Percentiles rank a stretch among this genome's conserved stretches.
Conservation (phyloP, 2,113 vertebrate genomes). For the Sceloporus undulatus region DNA sequence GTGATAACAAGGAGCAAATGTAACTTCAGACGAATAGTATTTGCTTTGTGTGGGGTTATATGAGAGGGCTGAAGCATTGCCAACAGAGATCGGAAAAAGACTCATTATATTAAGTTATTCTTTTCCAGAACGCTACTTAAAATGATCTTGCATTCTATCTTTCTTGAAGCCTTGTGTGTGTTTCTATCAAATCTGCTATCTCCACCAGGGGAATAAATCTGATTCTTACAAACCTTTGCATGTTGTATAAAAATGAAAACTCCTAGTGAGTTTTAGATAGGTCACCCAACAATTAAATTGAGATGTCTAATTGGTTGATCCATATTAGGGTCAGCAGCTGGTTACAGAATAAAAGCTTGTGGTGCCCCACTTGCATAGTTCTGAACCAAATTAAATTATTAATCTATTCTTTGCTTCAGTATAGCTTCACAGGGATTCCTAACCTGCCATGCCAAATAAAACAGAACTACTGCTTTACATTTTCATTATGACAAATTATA, state of each 20-base stretch:
- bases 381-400: constrained; percentile 98
- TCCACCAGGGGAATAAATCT: constrained; percentile 74
- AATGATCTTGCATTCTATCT: constrained; percentile 77
- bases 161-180: constrained; percentile 77
- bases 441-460: constrained; percentile 98
- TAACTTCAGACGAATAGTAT: constrained; percentile 86
- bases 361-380: constrained; percentile 80
- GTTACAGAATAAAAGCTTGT: constrained; percentile 83
- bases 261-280: constrained; percentile 81
- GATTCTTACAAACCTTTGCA: constrained; percentile 71
- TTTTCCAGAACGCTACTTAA: constrained; percentile 79
- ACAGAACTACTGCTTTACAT: constrained; percentile 97
- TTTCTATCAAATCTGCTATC: constrained; percentile 74
- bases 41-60: constrained; percentile 85
- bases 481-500: constrained; percentile 97
- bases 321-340: constrained; percentile 94
- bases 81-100: constrained; percentile 78
- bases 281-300: constrained; percentile 91
- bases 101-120: constrained; percentile 84
- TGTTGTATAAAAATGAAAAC: constrained; percentile 82
- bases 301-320: constrained; percentile 94
- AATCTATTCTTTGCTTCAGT: constrained; percentile 93
- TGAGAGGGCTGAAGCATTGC: constrained; percentile 77
- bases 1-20: constrained; percentile 86
- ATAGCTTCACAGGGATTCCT: constrained; percentile 94